A percentile compares a stretch with the other conserved stretches of the same genome.
These are phyloP conservation scores for Sakesphorus luctuosus DNA, from an alignment of 2,113 vertebrate genomes.

Conservation along the genomic window DNA sequence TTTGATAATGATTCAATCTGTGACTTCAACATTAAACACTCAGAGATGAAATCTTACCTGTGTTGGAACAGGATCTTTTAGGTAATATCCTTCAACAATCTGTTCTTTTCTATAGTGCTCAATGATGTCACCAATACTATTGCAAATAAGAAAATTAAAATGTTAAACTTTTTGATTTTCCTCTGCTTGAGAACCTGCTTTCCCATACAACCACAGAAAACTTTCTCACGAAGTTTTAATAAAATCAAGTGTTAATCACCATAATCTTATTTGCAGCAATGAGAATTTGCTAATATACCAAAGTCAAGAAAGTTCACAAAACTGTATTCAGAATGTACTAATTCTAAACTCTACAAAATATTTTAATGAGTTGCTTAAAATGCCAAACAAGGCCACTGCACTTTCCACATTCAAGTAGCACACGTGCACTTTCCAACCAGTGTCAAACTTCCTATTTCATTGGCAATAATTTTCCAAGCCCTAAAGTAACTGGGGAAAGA, in stretches of 20 bases:
- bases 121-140: constrained; percentile 96
- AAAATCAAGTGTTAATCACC: constrained; percentile 5
- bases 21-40: not conserved
- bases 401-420: not conserved
- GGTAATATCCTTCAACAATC: constrained; percentile 96
- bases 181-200: not conserved
- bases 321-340: not conserved
- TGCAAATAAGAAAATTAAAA: constrained; percentile 41
- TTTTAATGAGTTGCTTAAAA: constrained; percentile 24
- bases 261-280: not conserved
- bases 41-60: constrained; percentile 79
- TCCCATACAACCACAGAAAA: not conserved
- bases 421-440: not conserved
- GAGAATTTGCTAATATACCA: not conserved
- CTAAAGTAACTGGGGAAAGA: not conserved
- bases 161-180: not conserved
- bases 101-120: constrained; percentile 99
- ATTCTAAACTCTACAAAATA: constrained; percentile 4
- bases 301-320: constrained; percentile 14
- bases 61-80: constrained; percentile 94
- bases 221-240: not conserved
- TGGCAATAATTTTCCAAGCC: not conserved
- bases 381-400: not conserved
- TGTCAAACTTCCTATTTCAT: not conserved
- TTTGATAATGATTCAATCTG: not conserved